phyloP scores from a whole-genome alignment of 2,888 invertebrate species.

The Microctonus aethiopoides region DNA sequence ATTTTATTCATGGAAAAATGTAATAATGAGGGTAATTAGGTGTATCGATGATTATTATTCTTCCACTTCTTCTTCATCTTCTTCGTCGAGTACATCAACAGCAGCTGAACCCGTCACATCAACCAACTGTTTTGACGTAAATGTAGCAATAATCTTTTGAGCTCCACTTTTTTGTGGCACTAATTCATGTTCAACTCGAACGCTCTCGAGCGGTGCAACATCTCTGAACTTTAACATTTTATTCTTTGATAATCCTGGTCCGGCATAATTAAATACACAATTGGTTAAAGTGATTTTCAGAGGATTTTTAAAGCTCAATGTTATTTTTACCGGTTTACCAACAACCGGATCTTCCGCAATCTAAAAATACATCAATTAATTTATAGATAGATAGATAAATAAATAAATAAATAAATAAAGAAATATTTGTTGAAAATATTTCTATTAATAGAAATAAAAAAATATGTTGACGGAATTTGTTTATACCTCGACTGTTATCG shows the following conservation, averaged over 20 bases:
- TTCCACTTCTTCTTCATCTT: no score
- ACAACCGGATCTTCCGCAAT: constrained; percentile 73
- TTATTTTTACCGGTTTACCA: constrained; percentile 70
- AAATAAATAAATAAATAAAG: no score
- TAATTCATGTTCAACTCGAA: constrained; percentile 72
- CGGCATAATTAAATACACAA: constrained; percentile 78
- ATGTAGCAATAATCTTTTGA: constrained; percentile 77
- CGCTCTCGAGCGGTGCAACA: constrained; percentile 70
- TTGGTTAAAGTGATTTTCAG: constrained; percentile 73
- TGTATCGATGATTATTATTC: constrained; percentile 44
- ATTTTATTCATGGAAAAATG: constrained; percentile 1
- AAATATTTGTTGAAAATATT: constrained; percentile 24
- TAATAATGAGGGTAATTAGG: not conserved
- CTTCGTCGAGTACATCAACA: constrained; percentile 71
- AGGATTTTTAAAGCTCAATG: constrained; percentile 78
- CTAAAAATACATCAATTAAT: no score
- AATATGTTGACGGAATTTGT: not conserved
- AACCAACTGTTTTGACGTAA: constrained; percentile 76
- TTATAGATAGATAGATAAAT: no score
- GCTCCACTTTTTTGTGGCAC: constrained; percentile 75
- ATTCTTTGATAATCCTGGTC: constrained; percentile 75
- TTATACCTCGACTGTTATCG: constrained; percentile 75
- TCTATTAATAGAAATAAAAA: constrained; percentile 3
- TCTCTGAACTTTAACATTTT: constrained; percentile 71
- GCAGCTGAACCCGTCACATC: constrained; percentile 78